These are phyloP conservation scores for Alcedo atthis DNA, from an alignment of 2,797 vertebrate species.

Conservation along the genomic window DNA sequence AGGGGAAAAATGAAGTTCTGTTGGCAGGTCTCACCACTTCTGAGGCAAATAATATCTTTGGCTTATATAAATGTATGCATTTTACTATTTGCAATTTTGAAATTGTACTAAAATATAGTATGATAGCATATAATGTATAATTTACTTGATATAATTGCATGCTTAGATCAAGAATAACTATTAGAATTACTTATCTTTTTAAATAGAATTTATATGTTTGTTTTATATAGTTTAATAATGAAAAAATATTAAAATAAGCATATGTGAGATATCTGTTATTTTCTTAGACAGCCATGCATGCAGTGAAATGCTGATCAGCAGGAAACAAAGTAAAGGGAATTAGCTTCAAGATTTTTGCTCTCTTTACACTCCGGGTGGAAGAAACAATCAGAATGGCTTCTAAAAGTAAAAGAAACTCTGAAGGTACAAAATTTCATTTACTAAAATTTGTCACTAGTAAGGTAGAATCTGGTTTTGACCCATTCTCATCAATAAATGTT, in stretches of 20 bases:
- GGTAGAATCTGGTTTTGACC: neutral
- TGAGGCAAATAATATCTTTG: neutral
- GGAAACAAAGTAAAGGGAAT: neutral
- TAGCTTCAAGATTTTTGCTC: neutral
- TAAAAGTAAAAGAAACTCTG: neutral
- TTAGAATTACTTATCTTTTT: neutral
- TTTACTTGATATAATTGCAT: neutral
- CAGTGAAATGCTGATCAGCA: neutral
- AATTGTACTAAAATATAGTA: neutral
- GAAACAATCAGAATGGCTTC: slow-evolving; percentile 46
- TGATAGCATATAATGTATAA: too few species aligned
- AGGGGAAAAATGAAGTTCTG: neutral
- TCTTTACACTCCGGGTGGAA: neutral
- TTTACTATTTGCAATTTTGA: neutral
- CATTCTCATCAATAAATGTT: neutral
- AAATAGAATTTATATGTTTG: neutral
- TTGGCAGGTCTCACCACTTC: neutral
- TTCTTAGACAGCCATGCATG: neutral
- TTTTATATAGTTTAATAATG: neutral
- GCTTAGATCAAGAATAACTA: neutral
- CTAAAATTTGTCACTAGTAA: neutral
- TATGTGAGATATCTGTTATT: neutral
- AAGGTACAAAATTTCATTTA: slow-evolving; percentile 47
- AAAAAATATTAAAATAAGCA: neutral
- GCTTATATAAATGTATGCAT: neutral